Evolutionary conservation across 2,888 invertebrate genomes (phyloP), one percentile per base, ranked within the genome.

Genomic region (Apodemia zela): DNA sequence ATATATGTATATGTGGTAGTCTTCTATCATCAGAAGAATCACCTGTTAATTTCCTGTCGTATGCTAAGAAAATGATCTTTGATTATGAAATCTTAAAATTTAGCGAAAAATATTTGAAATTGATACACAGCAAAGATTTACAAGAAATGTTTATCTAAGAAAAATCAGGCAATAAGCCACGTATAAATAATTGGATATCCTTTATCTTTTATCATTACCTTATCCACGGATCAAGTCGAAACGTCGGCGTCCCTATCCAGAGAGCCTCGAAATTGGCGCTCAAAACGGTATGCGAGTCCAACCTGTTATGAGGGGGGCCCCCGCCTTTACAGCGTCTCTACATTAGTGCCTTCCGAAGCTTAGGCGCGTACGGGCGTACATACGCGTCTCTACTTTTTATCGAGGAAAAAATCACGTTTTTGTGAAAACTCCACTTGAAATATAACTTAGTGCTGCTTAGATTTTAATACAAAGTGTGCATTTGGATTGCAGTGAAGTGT

Each of bases 401-500:
- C 47, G 45, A 74, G 66, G 66, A 57, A 68, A 68, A 79, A 79
- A 79, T 77, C 75, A 80, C 77, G 77, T 72, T 71, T 73, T 66
- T 71, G 72, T 74, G 71, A 71, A 71, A 71, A 73, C 70, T 69
- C 70, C 72, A 72, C 72, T 71, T 67, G 67, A 68, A 66, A 70
- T 65, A 61, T 64, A 68, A 63, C 63, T 63, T 61, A 68, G 67
- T 72, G 67, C 54, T 63, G 64, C 59, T 63, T 51, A 63, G 59
- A 66, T 65, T 66, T 11, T 60, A 35, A 58, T 29, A 35, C 63
- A 49, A 60, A 62, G 61, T 64, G 61, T 64, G 63, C 59, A 57
- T 69, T 74, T 73, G 89, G 89, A 89, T 89, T 89, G 89, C 89
- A 89, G 89, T 89, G 89, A 65, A 77, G 85, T 86, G 86, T 76